Conservation (phyloP, 2,797 vertebrate genomes). For the Glossophaga mutica region DNA sequence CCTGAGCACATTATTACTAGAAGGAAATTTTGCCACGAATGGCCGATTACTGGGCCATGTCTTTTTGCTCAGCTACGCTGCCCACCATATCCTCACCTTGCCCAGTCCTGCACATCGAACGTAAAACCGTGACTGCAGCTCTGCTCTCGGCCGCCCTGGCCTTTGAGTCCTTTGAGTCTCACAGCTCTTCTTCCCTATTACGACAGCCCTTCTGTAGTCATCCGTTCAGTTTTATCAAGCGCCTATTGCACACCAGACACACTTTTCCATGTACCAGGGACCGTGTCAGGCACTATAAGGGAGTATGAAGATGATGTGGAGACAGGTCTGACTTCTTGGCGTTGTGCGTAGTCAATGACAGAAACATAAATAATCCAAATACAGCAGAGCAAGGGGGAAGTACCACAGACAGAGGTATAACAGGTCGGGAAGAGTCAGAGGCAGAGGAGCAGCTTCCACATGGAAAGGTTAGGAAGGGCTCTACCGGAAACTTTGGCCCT, state of each 20-base stretch:
- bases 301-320: neutral
- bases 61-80: neutral
- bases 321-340: neutral
- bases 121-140: neutral
- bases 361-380: neutral
- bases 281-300: fast-evolving
- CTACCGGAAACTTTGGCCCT: neutral
- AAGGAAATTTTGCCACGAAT: neutral
- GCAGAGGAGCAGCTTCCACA: neutral
- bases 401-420: neutral
- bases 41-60: neutral
- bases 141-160: neutral
- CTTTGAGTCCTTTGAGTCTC: neutral
- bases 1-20: neutral
- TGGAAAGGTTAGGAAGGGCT: neutral
- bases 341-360: neutral
- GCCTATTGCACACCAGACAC: neutral
- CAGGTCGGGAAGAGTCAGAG: neutral
- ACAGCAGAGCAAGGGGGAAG: neutral
- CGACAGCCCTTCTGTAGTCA: neutral
- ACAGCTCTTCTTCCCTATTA: neutral
- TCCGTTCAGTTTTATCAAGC: neutral
- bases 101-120: neutral
- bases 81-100: neutral
- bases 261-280: too few relatives aligned